Evolutionary conservation across 1,140 invertebrate species (phyloP).

Genomic region (Acromyrmex heyeri): DNA sequence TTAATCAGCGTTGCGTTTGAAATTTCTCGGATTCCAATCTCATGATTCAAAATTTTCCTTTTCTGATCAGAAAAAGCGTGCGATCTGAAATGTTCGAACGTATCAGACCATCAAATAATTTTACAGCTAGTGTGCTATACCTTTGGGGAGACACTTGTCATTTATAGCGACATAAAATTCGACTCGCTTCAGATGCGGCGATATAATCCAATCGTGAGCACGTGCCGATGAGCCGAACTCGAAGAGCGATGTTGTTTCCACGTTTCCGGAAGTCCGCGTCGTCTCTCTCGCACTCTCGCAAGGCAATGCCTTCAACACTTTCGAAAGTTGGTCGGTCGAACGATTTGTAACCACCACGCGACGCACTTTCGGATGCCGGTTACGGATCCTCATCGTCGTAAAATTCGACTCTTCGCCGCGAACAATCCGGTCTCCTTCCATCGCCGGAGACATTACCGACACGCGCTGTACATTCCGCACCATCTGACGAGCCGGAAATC

Average conservation of each 20-base stretch:
- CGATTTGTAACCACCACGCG: slow-evolving; percentile 60
- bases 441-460: slow-evolving; percentile 64
- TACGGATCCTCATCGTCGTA: slow-evolving; percentile 39
- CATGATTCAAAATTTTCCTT: background rate
- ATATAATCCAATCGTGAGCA: slow-evolving; percentile 56
- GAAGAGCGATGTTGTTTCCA: slow-evolving; percentile 27
- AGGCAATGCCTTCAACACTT: background rate
- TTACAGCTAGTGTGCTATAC: slow-evolving; percentile 9
- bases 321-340: background rate
- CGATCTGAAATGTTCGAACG: background rate
- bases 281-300: background rate
- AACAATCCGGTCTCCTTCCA: slow-evolving; percentile 24
- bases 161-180: slow-evolving; percentile 26
- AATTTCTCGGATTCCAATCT: background rate
- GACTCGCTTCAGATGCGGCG: slow-evolving; percentile 37
- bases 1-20: background rate
- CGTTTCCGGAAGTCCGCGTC: background rate
- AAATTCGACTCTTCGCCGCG: slow-evolving; percentile 36
- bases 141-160: slow-evolving; percentile 6
- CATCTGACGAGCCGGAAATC: slow-evolving; percentile 58
- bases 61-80: background rate
- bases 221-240: slow-evolving; percentile 36
- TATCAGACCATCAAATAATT: slow-evolving; percentile 17
- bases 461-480: slow-evolving; percentile 49
- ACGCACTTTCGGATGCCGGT: background rate